Base-by-base conservation (phyloP, 1,140 invertebrate species). In the Pteromalus puparum region DNA sequence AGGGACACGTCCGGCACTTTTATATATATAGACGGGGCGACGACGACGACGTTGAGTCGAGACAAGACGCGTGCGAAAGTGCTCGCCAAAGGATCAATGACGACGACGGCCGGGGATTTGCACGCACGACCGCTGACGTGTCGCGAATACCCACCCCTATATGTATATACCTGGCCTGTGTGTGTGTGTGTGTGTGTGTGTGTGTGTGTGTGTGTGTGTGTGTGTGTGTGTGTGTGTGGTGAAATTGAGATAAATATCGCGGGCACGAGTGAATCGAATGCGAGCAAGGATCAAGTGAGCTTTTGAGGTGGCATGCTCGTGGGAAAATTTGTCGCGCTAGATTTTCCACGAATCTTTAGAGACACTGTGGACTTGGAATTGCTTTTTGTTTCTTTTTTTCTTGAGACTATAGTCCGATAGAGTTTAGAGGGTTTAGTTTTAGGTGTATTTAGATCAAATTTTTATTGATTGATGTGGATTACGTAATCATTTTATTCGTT, bases 191-290 rank as follows among this genome's bases (percentile, higher is more conserved):
- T 2, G 53, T 53, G 21, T 2, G 53, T 53, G 21, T 2, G 53
- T 53, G 21, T 2, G 53, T 53, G 21, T 2, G 53, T n/a, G n/a
- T n/a, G 18, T 61, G 7, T n/a, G 18, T 61, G 7, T n/a, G 18
- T 61, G 7, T n/a, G 18, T 61, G 7, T n/a, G 18, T 61, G 7
- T n/a, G 48, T 48, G 13, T 53, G 21, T 2, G 53, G 53, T 10
- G 38, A 72, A 82, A 82, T 82, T 61, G 70, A 82, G 70, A 74
- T 72, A 61, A 38, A 79, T 79, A 77, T 77, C 75, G 46, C 42
- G 34, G 15, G 28, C 12, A 53, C 21, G 46, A 77, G 46, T 53
- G 75, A 77, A 77, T 53, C 75, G 75, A 48, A 77, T 48, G 46
- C 46, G 75, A 34, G 53, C 53, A 61, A 61, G 34, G 73, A 75